These are phyloP conservation scores for Philotrypesis tridentata DNA, from an alignment of 1,140 invertebrate species.

Conservation along the genomic window DNA sequence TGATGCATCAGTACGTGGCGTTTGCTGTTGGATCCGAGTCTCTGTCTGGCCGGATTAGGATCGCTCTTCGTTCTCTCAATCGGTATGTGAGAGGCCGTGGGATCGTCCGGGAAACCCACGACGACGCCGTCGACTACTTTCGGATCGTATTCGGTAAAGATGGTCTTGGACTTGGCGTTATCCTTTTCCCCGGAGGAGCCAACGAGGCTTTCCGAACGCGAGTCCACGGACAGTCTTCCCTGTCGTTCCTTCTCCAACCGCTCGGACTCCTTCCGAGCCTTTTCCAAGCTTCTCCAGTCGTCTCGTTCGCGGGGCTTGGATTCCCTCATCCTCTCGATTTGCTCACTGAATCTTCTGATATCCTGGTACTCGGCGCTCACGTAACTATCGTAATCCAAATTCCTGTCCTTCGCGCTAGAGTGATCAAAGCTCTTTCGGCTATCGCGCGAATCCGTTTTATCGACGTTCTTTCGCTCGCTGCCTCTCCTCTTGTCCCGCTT, in stretches of 20 bases:
- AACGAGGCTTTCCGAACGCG: conserved; percentile 61
- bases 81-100: conserved; percentile 75
- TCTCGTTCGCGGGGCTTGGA: conserved; percentile 67
- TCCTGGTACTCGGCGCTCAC: conserved; percentile 28
- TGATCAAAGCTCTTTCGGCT: conserved; percentile 18
- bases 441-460: conserved; percentile 51
- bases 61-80: conserved; percentile 90
- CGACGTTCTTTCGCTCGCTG: conserved; percentile 50
- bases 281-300: conserved; percentile 69
- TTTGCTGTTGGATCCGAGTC: conserved; percentile 81
- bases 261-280: conserved; percentile 67
- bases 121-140: conserved; percentile 71
- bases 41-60: conserved; percentile 83
- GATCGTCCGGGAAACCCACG: conserved; percentile 68
- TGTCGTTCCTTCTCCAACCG: conserved; percentile 65
- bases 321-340: conserved; percentile 56
- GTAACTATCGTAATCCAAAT: conserved; percentile 6
- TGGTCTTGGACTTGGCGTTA: conserved; percentile 58
- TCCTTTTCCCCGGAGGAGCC: conserved; percentile 60
- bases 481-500: conserved; percentile 50
- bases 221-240: conserved; percentile 62
- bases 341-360: conserved; percentile 43
- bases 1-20: conserved; percentile 88
- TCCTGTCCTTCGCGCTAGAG: background rate
- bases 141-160: conserved; percentile 72